Evolutionary conservation across 2,888 invertebrate genomes (phyloP), one percentile per base, ranked within the genome.

Genomic region (Phyto melanocephala): DNA sequence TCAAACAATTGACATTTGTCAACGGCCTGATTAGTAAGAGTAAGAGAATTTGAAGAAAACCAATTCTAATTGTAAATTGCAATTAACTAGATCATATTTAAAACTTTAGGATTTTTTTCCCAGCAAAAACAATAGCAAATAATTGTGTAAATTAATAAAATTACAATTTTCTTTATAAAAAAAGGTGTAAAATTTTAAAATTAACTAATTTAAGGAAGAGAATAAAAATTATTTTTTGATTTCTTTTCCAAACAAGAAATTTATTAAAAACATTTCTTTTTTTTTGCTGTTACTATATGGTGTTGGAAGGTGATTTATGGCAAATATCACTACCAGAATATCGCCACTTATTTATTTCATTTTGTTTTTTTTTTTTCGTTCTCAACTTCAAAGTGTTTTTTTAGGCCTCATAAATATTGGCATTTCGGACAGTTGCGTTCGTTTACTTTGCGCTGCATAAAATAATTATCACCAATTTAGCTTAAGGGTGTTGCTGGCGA

Each of bases 391-490:
- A 77, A 77, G 70, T 54, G 63, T 63, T 63, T n/a, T n/a, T n/a
- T 71, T 37, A 28, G 47, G 22, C 58, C 42, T 62, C 52, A 70
- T 70, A 63, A 78, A 78, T 78, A 71, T 71, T 63, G 71, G 47
- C 20, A 56, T 71, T 70, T 28, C 28, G 28, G 28, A 28, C 28
- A 28, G 28, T 28, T 28, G 3, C 6, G 28, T n/a, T n/a, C 28
- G 6, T 28, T 28, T 28, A 6, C 28, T 6, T 71, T 62, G 24
- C 13, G 22, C 47, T 65, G 74, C 74, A 75, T 58, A 78, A 81
- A 81, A 78, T 81, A 81, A 81, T 81, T 81, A 81, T 78, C 77
- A 74, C 56, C 78, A 78, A 81, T 81, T 81, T 78, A 35, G 58
- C 81, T 78, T 78, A 68, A 78, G 74, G 81, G 74, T 78, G 74